A percentile compares a stretch with the other conserved stretches of the same genome.
These are phyloP conservation scores for Scelioninae gen. 2 DNA, from an alignment of 2,888 invertebrate species.

Conservation along the genomic window DNA sequence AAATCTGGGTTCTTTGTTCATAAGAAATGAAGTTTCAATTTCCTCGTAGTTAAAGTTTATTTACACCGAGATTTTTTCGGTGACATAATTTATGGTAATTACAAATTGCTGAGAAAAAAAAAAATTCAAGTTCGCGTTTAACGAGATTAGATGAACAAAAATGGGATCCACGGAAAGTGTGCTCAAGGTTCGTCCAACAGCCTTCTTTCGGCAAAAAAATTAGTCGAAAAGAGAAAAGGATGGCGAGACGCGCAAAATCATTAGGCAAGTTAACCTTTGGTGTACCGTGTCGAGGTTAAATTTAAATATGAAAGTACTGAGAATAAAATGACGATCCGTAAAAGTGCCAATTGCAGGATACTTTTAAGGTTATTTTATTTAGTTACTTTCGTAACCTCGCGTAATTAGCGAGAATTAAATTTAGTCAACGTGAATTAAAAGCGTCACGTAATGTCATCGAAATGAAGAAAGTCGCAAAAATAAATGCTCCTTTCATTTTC, in stretches of 20 bases:
- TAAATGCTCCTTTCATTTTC: too few species aligned
- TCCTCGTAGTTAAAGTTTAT: background rate
- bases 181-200: slow-evolving; percentile 39
- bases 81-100: background rate
- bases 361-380: too few species aligned
- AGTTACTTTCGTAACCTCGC: too few species aligned
- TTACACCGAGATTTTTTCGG: background rate
- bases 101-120: slow-evolving; percentile 6
- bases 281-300: slow-evolving; percentile 25
- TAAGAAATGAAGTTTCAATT: background rate
- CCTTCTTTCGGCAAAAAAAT: slow-evolving; percentile 39
- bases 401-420: background rate
- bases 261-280: slow-evolving; percentile 52
- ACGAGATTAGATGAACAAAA: slow-evolving; percentile 28
- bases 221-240: slow-evolving; percentile 16
- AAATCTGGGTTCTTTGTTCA: too few species aligned
- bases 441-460: too few species aligned
- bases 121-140: slow-evolving; percentile 25
- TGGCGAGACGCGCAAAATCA: slow-evolving; percentile 29
- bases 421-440: background rate
- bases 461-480: background rate
- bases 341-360: slow-evolving; percentile 31
- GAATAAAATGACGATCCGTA: slow-evolving; percentile 17
- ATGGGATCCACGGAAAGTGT: slow-evolving; percentile 37
- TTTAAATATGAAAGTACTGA: slow-evolving; percentile 43